Conservation (phyloP, 2,797 vertebrate species). For the Fundulus diaphanus region DNA sequence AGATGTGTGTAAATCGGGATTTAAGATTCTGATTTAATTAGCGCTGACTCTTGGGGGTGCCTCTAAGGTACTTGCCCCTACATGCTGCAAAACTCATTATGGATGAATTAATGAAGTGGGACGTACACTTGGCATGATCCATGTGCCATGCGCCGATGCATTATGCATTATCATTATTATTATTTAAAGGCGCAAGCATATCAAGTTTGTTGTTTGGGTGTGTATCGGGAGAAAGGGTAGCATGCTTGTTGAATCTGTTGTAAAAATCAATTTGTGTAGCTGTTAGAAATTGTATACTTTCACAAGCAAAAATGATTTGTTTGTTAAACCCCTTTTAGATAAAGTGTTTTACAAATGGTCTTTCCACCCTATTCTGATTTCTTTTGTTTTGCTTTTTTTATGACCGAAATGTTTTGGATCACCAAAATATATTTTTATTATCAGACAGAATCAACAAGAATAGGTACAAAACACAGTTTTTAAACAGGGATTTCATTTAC, state of each 20-base stretch:
- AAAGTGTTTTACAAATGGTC: not conserved
- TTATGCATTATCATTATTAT: conserved; percentile 75
- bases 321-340: not conserved
- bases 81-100: conserved; percentile 79
- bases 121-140: conserved; percentile 74
- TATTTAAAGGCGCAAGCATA: conserved; percentile 63
- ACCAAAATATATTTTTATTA: too few relatives aligned
- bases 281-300: conserved; percentile 6
- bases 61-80: conserved; percentile 76
- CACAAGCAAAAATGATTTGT: not conserved
- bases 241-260: conserved; percentile 33
- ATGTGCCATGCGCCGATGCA: conserved; percentile 73
- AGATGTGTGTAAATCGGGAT: conserved; percentile 71
- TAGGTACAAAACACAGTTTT: not conserved
- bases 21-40: conserved; percentile 81
- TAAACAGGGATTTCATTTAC: not conserved
- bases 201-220: conserved; percentile 56
- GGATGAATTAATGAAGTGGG: conserved; percentile 81
- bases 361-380: not conserved
- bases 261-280: conserved; percentile 7
- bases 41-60: conserved; percentile 70
- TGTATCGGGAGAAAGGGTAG: conserved; percentile 37
- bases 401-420: not conserved
- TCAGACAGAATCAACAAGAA: not conserved
- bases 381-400: not conserved